These are phyloP conservation scores for Tetragonula carbonaria DNA, from an alignment of 2,888 invertebrate genomes.

Conservation along the genomic window DNA sequence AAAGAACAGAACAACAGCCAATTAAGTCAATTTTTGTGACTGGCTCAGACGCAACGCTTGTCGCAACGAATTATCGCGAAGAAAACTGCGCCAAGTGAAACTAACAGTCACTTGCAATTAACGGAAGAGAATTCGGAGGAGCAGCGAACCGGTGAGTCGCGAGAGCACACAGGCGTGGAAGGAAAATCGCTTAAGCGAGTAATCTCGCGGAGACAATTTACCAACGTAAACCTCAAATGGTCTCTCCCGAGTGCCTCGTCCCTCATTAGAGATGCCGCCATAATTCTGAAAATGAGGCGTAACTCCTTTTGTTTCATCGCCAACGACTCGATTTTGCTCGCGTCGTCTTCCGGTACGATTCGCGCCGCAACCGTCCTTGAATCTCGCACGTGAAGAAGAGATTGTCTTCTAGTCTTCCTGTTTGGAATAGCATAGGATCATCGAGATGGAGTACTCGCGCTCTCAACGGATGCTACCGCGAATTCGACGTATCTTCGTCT, in stretches of 20 bases:
- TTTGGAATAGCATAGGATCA: not conserved
- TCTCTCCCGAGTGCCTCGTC: slow-evolving; percentile 32
- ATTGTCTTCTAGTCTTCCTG: slow-evolving; percentile 34
- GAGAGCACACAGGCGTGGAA: slow-evolving; percentile 14
- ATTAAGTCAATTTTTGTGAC: not conserved
- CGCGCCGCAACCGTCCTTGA: slow-evolving; percentile 38
- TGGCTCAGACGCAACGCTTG: not conserved
- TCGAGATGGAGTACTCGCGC: too few species aligned
- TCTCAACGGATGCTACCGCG: too few species aligned
- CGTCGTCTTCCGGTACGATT: slow-evolving; percentile 52
- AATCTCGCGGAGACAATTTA: slow-evolving; percentile 54
- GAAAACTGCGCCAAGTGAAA: slow-evolving; percentile 5
- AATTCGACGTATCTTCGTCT: too few species aligned
- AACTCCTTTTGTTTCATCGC: slow-evolving; percentile 52
- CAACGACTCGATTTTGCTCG: slow-evolving; percentile 19
- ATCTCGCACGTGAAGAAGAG: slow-evolving; percentile 32
- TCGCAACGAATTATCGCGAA: not conserved
- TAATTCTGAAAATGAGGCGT: slow-evolving; percentile 56
- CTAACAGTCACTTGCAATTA: slow-evolving; percentile 4
- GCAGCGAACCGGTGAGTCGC: not conserved
- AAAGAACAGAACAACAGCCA: not conserved
- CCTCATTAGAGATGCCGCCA: slow-evolving; percentile 56
- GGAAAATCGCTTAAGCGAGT: slow-evolving; percentile 55
- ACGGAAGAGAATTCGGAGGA: slow-evolving; percentile 18
- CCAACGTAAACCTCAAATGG: slow-evolving; percentile 54